Conservation (phyloP, 2,797 vertebrate species). For the Sparidentex hasta region DNA sequence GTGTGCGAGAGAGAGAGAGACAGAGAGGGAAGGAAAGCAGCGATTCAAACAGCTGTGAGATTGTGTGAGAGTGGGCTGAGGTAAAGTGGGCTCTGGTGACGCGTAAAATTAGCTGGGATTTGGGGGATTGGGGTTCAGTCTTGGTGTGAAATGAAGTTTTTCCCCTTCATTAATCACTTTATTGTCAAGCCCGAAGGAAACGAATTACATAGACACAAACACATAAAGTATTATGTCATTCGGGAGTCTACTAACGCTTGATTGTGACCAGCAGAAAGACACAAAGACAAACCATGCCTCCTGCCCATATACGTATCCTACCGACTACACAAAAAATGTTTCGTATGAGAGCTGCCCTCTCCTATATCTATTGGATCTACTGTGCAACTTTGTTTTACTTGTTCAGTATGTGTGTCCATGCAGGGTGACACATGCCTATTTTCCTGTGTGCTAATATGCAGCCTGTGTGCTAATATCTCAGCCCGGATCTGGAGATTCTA, state of each 20-base stretch:
- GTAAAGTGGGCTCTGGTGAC: constrained; percentile 69
- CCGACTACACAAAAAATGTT: background rate
- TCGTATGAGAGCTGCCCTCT: background rate
- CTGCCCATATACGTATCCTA: background rate
- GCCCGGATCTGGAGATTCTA: constrained; percentile 17
- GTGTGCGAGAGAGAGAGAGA: constrained; percentile 1
- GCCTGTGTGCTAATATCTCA: constrained; percentile 8
- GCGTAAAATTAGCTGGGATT: constrained; percentile 84
- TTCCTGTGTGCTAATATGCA: constrained; percentile 20
- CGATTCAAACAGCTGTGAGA: constrained; percentile 64
- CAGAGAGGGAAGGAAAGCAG: too few relatives aligned
- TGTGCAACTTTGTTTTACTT: background rate
- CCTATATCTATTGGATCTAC: background rate
- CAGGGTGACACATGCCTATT: constrained; percentile 9
- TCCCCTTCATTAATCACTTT: constrained; percentile 80
- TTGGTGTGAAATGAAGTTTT: constrained; percentile 79
- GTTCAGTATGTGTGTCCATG: background rate
- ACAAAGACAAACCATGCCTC: background rate
- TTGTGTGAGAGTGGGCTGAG: constrained; percentile 49
- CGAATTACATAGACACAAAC: constrained; percentile 43
- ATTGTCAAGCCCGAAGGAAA: constrained; percentile 62
- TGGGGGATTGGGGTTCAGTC: constrained; percentile 72
- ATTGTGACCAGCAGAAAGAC: constrained; percentile 10
- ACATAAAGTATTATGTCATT: constrained; percentile 13
- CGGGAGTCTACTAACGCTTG: background rate